Base-by-base conservation (phyloP, 2,888 invertebrate species). In the Rhogogaster chlorosoma region DNA sequence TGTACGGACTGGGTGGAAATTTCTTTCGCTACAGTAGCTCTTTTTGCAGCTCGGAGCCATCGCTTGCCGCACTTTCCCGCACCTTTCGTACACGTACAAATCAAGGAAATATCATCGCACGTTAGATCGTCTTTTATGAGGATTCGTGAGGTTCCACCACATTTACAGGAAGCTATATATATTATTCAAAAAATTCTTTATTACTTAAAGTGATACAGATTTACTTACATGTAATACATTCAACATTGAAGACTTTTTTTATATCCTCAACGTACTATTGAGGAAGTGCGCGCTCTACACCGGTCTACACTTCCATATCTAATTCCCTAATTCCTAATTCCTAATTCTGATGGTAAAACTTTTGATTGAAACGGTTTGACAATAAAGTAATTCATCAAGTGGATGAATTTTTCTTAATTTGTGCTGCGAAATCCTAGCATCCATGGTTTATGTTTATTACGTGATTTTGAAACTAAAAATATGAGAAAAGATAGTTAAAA, bases 31-130 rank as follows among this genome's bases (percentile, higher is more conserved):
- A 71, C 49, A 4, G 32, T 36, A 36, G 15, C 36, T 84, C 84
- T 45, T 42, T 71, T 49, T 3, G 70, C 49, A 45, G 4, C 84
- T 2, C 84, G 70, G 22, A 84, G 36, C 71, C 73, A 84, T 18
- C 84, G 26, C 36, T 84, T 84, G 12, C 84, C 71, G n/a, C 84
- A 84, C n/a, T 71, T 71, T 53, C 49, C 71, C 18, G 49, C 32
- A 18, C 84, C 84, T 71, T 71, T 84, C 36, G 18, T 84, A 22
- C 49, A 49, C 2, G 26, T 49, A 18, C 84, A 84, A 78, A n/a
- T 53, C 18, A 53, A n/a, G 18, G 18, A n/a, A n/a, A 53, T 6
- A n/a, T 53, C 53, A n/a, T n/a, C n/a, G n/a, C n/a, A n/a, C n/a
- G n/a, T n/a, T 53, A n/a, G 53, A 53, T 71, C 70, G 36, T 71